Evolutionary conservation across 1,140 invertebrate genomes (phyloP), one percentile per base, ranked within the genome.

Genomic region (Aphidius ervi): DNA sequence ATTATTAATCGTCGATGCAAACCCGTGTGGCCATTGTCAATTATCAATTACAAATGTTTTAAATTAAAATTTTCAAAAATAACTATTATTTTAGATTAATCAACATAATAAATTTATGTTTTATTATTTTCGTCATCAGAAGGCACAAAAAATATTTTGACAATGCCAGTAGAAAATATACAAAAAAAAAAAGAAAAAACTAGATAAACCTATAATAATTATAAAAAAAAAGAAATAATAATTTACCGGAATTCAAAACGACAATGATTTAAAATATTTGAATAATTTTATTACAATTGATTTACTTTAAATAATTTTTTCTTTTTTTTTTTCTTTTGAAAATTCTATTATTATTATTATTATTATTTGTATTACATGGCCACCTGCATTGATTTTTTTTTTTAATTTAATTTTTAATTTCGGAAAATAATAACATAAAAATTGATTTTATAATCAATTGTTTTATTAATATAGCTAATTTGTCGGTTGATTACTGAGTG

Each of bases 401-500:
- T 10, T 31, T 1, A 37, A 20, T 10, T 31, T 1, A 37, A 20
- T 42, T 52, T 52, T 42, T 60, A 9, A 45, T 52, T 46, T 31
- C 40, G 9, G 5, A 23, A 23, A n/a, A 42, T 31, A 31, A 16
- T 42, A 8, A 16, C 16, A 31, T 20, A 5, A 8, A 8, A 23
- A 37, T 43, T 43, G 16, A 46, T 53, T 47, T 39, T 16, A 9
- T n/a, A 46, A 57, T 58, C 20, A 59, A 48, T 46, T 23, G 37
- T 45, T 53, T 63, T 50, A 55, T 59, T 48, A 31, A 40, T 52
- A 42, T 9, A 53, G 63, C 67, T 71, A 73, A 66, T 70, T 75
- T 63, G 65, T 41, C 23, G 71, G 61, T 56, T 72, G 69, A 61
- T 64, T 64, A 63, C 71, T 77, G 20, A 87, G 75, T 67, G 89